Evolutionary conservation across 2,888 invertebrate genomes (phyloP).

Genomic region (Himalopsyche anomala): DNA sequence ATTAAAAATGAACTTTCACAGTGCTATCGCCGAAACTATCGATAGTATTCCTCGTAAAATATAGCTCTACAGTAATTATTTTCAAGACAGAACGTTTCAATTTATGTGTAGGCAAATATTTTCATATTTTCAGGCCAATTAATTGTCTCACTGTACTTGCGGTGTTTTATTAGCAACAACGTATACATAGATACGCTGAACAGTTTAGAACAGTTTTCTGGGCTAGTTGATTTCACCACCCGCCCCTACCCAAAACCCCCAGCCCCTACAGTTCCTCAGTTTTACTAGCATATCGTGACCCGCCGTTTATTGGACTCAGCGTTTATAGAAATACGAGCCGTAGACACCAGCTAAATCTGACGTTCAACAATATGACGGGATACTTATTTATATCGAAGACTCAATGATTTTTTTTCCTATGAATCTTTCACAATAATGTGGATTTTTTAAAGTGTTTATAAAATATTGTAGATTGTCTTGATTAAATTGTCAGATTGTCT

Average conservation of each 20-base stretch:
- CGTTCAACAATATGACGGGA: neutral
- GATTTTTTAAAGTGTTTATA: too few relatives aligned
- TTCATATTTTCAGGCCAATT: neutral
- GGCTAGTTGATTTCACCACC: constrained; percentile 30
- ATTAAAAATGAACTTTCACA: too few relatives aligned
- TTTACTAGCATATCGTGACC: constrained; percentile 29
- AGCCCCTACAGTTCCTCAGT: neutral
- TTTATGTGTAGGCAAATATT: neutral
- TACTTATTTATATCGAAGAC: neutral
- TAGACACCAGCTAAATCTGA: constrained; percentile 1
- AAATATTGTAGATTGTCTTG: too few relatives aligned
- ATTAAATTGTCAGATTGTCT: too few relatives aligned
- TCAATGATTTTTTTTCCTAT: too few relatives aligned
- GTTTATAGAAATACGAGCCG: neutral
- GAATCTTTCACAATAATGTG: too few relatives aligned
- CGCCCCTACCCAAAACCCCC: neutral
- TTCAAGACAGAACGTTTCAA: too few relatives aligned
- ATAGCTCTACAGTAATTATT: too few relatives aligned
- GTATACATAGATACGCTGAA: constrained; percentile 1
- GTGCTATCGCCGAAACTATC: too few relatives aligned
- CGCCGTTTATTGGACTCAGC: neutral
- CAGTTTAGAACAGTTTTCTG: constrained; percentile 22
- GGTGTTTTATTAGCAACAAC: constrained; percentile 18
- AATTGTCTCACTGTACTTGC: neutral
- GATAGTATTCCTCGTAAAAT: too few relatives aligned